These are phyloP conservation scores for Diarsia brunnea DNA, from an alignment of 2,888 invertebrate genomes.

Conservation along the genomic window DNA sequence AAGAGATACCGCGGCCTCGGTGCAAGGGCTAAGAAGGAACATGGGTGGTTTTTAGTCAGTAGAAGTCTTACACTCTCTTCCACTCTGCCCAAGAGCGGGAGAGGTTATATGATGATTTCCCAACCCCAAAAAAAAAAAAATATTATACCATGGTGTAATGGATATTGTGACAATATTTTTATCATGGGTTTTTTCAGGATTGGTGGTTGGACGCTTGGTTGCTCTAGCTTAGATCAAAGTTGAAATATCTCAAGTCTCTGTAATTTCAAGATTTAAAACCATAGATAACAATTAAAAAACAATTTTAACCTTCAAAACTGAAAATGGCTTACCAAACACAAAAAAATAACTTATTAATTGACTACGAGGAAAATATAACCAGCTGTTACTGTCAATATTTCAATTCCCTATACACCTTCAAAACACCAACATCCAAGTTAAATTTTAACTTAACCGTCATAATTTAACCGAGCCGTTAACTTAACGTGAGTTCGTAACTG, in stretches of 20 bases:
- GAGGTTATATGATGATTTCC: no score
- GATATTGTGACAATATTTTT: not conserved
- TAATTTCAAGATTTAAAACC: not conserved
- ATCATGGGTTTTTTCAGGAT: not conserved
- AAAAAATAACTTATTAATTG: slow-evolving; percentile 17
- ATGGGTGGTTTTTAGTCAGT: no score
- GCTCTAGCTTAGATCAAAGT: not conserved
- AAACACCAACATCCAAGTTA: slow-evolving; percentile 41
- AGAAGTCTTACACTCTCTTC: no score
- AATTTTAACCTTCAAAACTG: not conserved
- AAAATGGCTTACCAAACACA: not conserved
- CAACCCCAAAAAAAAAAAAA: no score
- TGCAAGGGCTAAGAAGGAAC: no score
- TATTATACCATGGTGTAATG: not conserved
- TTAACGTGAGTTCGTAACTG: slow-evolving; percentile 59
- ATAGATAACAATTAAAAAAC: not conserved
- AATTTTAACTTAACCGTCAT: slow-evolving; percentile 58
- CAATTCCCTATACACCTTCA: slow-evolving; percentile 14
- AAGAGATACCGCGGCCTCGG: no score
- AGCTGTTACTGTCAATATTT: slow-evolving; percentile 31
- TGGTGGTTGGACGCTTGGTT: not conserved
- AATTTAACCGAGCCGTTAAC: slow-evolving; percentile 57
- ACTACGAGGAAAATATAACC: slow-evolving; percentile 7
- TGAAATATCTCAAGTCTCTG: not conserved
- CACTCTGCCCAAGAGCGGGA: no score